phyloP scores from a whole-genome alignment of 2,888 invertebrate genomes.

The Drosophila borborema region DNA sequence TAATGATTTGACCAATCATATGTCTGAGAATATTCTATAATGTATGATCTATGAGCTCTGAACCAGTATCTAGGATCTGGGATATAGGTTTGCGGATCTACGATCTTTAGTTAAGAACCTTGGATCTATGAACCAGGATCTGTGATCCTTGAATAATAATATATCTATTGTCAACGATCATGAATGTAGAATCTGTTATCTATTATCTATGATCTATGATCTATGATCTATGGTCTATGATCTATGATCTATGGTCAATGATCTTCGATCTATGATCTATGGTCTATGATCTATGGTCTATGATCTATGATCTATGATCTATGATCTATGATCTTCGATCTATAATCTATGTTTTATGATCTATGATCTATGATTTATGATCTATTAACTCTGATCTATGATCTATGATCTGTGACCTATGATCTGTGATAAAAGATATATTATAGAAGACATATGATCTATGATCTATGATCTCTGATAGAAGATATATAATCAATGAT shows the following conservation, averaged over 20 bases:
- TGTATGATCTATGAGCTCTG: neutral
- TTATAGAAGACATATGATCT: neutral
- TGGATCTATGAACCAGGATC: neutral
- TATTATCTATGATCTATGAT: neutral
- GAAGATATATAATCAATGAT: too few relatives aligned
- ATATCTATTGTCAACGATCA: neutral
- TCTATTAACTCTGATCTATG: neutral
- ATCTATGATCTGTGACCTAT: neutral
- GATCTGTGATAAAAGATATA: too few relatives aligned
- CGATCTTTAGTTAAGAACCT: too few relatives aligned
- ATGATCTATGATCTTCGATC: neutral
- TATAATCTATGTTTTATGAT: neutral
- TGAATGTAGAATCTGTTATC: neutral
- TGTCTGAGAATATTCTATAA: too few relatives aligned
- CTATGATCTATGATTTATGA: neutral
- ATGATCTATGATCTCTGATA: neutral
- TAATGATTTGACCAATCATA: neutral
- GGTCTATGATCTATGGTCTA: neutral
- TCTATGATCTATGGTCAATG: neutral
- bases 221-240: neutral
- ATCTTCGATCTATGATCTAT: neutral
- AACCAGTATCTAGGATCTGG: neutral
- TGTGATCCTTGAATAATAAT: neutral
- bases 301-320: neutral
- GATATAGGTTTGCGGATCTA: neutral